These are phyloP conservation scores for Typhlomys cinereus DNA, from an alignment of 2,113 vertebrate species.

Conservation along the genomic window DNA sequence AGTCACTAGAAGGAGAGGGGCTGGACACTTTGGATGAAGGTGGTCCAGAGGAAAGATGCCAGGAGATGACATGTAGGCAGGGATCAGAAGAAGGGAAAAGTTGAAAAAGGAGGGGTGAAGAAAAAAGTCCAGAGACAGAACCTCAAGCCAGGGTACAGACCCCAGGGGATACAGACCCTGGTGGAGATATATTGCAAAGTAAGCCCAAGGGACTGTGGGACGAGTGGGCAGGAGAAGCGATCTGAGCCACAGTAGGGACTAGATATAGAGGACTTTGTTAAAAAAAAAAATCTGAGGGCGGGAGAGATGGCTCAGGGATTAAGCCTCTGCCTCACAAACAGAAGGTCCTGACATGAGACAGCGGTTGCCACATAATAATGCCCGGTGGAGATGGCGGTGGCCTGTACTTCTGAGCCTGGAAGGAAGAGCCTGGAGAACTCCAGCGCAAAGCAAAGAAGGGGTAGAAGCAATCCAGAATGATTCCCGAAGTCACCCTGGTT, in stretches of 20 bases:
- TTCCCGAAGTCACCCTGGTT: no score
- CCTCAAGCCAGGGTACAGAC: background rate
- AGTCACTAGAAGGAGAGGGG: background rate
- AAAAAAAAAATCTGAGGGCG: no score
- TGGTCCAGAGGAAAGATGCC: background rate
- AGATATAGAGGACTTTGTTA: background rate
- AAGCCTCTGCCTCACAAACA: no score
- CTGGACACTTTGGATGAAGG: background rate
- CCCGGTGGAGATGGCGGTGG: no score
- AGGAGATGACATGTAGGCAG: no score
- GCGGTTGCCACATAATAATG: no score
- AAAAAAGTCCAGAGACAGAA: background rate
- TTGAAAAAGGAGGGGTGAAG: background rate
- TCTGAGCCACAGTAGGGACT: background rate
- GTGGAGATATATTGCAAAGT: background rate
- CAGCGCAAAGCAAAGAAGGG: no score
- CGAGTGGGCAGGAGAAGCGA: background rate
- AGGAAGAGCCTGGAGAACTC: no score
- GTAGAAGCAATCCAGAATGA: no score
- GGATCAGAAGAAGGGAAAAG: background rate
- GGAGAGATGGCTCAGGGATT: no score
- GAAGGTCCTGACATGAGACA: no score
- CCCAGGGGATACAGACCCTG: background rate
- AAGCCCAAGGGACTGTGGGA: background rate
- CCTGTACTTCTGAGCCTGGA: no score